phyloP scores from a whole-genome alignment of 2,797 vertebrate genomes.

The Ispidina lecontei region DNA sequence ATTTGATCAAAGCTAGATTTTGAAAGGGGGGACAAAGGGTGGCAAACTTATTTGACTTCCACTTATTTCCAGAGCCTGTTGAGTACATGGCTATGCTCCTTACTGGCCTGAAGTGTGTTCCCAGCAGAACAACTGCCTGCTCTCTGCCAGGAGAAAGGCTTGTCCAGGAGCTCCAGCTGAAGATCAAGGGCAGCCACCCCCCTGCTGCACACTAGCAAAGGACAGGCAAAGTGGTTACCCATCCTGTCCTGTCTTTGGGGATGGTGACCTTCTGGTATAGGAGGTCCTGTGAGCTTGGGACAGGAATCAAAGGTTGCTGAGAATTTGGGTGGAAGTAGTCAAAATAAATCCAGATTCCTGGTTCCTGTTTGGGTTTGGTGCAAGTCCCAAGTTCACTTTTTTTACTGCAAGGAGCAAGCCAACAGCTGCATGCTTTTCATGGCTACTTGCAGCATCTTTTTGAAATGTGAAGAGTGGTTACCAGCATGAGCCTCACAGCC shows the following conservation, averaged over 20 bases:
- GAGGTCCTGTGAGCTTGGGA: accelerated
- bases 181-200: background rate
- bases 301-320: background rate
- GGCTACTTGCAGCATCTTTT: background rate
- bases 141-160: background rate
- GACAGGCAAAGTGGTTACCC: background rate
- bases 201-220: background rate
- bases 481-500: background rate
- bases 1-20: slow-evolving; percentile 62
- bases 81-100: slow-evolving; percentile 13
- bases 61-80: slow-evolving; percentile 50
- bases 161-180: background rate
- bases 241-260: background rate
- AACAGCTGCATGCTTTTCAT: background rate
- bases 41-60: slow-evolving; percentile 61
- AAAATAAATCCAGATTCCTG: background rate
- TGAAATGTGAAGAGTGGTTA: background rate
- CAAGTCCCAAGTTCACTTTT: background rate
- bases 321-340: accelerated
- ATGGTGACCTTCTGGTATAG: background rate
- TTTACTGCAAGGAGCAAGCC: background rate
- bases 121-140: background rate
- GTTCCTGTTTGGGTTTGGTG: background rate
- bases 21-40: slow-evolving; percentile 42
- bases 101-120: background rate